phyloP scores from a whole-genome alignment of 2,113 vertebrate species.

The Calyptomena viridis region DNA sequence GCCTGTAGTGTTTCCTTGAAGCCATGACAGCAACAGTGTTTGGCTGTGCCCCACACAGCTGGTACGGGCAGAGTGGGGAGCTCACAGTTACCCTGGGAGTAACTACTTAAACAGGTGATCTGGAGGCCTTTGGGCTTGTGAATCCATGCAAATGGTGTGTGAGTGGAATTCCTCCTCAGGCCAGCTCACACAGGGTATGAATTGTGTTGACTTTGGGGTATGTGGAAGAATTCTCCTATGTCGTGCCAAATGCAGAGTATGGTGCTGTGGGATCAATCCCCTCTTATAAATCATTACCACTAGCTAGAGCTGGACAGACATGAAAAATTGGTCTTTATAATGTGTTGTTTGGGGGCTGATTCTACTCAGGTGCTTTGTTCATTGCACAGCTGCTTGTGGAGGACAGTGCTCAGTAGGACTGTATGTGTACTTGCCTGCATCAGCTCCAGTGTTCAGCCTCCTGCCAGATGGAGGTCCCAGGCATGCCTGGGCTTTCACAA shows the following conservation, averaged over 20 bases:
- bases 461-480: neutral
- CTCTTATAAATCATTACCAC: neutral
- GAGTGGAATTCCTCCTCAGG: neutral
- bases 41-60: neutral
- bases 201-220: neutral
- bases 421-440: neutral
- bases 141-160: neutral
- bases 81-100: neutral
- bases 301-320: neutral
- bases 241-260: neutral
- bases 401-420: neutral
- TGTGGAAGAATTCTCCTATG: neutral
- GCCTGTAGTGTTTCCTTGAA: neutral
- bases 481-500: neutral
- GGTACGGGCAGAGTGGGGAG: neutral
- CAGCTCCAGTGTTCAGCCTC: neutral
- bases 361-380: neutral
- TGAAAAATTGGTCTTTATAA: neutral
- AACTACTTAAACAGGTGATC: neutral
- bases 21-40: neutral
- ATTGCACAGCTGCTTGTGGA: accelerated
- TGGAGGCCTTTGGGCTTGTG: neutral
- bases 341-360: neutral
- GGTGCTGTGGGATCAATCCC: neutral
- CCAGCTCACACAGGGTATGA: accelerated